Base-by-base conservation (phyloP, 2,888 invertebrate species). In the Cylloceria caligata region DNA sequence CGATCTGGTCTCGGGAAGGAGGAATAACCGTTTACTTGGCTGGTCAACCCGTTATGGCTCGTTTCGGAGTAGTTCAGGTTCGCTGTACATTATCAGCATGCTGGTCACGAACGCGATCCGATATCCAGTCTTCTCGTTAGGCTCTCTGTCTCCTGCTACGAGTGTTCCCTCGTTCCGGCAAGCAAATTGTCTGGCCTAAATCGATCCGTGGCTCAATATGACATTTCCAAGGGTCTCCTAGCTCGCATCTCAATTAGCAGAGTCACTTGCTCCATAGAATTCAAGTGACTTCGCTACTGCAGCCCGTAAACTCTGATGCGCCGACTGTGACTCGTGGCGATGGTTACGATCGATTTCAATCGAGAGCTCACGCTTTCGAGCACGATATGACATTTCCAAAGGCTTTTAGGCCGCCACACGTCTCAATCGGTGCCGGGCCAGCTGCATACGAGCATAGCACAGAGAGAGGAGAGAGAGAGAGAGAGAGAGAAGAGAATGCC, bases 381-480 rank as follows among this genome's bases (percentile, higher is more conserved):
- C 67, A 62, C 52, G 60, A 82, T 82, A 82, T 79, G 82, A 79
- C 79, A 82, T 82, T 82, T 82, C 39, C 65, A 75, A 52, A 82
- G 24, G 75, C 65, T 82, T 81, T 81, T 81, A 81, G 81, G 79
- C 78, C 69, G 73, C 42, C 57, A 34, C 60, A 19, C 34, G 74
- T 74, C 81, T 65, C 74, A 69, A 81, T 81, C 77, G 77, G 57
- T 81, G 71, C 42, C 60, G 24, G 36, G 52, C 68, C 81, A 81
- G 74, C 69, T 69, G 75, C 67, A 60, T 57, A 60, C 49, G 34
- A 68, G 24, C 24, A 55, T 39, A 42, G 34, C 36, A 24, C 19
- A 47, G 62, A 24, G n/a, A 47, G 21, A 71, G n/a, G 42, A 19
- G 24, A 60, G 62, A 52, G n/a, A 24, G 27, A 47, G 62, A 24